phyloP scores from a whole-genome alignment of 2,797 vertebrate genomes.

The Notoglanidium macrostoma region DNA sequence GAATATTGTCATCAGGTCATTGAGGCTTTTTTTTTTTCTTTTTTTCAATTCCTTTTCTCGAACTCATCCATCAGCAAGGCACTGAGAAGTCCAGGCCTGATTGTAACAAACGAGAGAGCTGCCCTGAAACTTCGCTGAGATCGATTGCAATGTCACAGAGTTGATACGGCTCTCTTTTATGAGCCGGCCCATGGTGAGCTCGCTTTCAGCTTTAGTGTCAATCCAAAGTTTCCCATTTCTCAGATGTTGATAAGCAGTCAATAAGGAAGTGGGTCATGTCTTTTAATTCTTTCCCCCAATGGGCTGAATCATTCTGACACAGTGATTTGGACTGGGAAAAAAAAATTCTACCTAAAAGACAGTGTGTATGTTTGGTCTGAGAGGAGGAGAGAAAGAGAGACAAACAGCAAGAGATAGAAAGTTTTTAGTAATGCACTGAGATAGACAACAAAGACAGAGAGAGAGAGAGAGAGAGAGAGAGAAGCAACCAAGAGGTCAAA shows the following conservation, averaged over 20 bases:
- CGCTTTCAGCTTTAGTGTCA: constrained; percentile 28
- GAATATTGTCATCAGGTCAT: constrained; percentile 15
- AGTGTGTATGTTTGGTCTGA: constrained; percentile 13
- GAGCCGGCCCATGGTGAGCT: constrained; percentile 12
- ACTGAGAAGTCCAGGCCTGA: constrained; percentile 27
- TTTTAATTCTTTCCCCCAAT: constrained; percentile 55
- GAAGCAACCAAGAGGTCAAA: neutral
- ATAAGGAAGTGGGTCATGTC: constrained; percentile 61
- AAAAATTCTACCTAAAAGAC: constrained; percentile 1
- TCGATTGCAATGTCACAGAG: constrained; percentile 38
- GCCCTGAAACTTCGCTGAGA: constrained; percentile 19
- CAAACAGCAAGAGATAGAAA: neutral
- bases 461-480: neutral
- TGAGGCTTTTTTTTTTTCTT: neutral
- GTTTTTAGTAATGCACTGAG: neutral
- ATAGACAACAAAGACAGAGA: neutral
- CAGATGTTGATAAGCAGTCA: constrained; percentile 50
- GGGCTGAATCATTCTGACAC: constrained; percentile 54
- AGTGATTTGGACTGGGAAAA: neutral
- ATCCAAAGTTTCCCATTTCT: constrained; percentile 30
- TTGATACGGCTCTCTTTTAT: constrained; percentile 44
- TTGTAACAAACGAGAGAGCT: constrained; percentile 30
- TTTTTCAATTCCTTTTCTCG: neutral
- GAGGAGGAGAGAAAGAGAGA: constrained; percentile 24
- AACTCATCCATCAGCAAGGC: constrained; percentile 21